Evolutionary conservation across 2,113 vertebrate genomes (phyloP), one percentile per base, ranked within the genome.

Genomic region (Bufo bufo): DNA sequence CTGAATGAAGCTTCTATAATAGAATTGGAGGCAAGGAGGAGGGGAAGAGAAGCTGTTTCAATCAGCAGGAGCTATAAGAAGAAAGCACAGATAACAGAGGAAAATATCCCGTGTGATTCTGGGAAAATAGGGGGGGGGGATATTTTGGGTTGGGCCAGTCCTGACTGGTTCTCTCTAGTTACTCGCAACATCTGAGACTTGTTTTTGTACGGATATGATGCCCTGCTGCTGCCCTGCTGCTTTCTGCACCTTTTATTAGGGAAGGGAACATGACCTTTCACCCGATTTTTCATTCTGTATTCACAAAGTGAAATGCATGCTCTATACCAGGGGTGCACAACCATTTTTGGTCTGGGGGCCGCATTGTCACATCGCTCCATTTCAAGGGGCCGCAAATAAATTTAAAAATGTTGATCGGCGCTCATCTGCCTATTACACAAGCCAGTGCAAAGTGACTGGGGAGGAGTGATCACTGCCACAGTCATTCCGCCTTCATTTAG

Each of bases 131-230:
- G 71, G 54, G 78, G n/a, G 54, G 78, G 14, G 79, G 19, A 6
- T 52, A 71, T 33, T 17, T 43, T 23, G n/a, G 47, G 56, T 77
- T 66, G 69, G 80, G 33, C 47, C 56, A 65, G 87, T 20, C 5
- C 81, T 84, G 87, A 88, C 87, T 66, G 71, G 87, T 65, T 84
- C 71, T 77, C 16, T 17, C 80, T 66, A 77, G 80, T 83, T 88
- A 69, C 50, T 6, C 33, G 33, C 63, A 87, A 47, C 86, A 56
- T 82, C 56, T 17, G 33, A 82, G 56, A 75, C 80, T 75, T 88
- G 80, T 88, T 88, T 83, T 82, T 50, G 52, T 58, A 47, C 45
- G 17, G 80, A 83, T 45, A 33, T 74, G 80, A 61, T 13, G 45
- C 69, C 79, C 86, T 65, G 66, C 69, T 87, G 66, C 54, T 72